Evolutionary conservation across 2,113 vertebrate species (phyloP).

Genomic region (Salminus brasiliensis): DNA sequence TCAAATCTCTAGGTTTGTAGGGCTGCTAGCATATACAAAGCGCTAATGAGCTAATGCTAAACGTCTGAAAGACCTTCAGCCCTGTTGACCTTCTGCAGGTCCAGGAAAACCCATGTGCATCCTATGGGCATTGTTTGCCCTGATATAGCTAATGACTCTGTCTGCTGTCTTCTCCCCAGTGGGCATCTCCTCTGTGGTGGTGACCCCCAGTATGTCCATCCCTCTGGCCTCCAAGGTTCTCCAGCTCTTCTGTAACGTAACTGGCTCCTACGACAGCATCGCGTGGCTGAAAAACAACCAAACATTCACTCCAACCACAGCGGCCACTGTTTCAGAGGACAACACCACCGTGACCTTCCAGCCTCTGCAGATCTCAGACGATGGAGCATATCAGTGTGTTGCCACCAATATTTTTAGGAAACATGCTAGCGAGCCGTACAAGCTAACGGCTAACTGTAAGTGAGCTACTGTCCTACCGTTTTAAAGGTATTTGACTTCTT

Average conservation of each 20-base stretch:
- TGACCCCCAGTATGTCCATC: constrained; percentile 30
- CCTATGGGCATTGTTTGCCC: too few relatives aligned
- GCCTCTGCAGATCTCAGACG: constrained; percentile 41
- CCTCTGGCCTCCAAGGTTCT: constrained; percentile 60
- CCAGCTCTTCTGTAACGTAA: constrained; percentile 64
- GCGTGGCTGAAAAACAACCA: constrained; percentile 63
- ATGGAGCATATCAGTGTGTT: constrained; percentile 68
- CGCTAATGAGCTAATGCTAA: too few relatives aligned
- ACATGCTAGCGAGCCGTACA: constrained; percentile 50
- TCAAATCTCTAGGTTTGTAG: too few relatives aligned
- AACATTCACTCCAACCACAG: neutral
- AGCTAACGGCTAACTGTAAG: constrained; percentile 71
- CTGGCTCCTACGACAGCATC: constrained; percentile 56
- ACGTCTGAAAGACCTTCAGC: too few relatives aligned
- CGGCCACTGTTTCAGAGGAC: constrained; percentile 1
- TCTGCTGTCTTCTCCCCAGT: constrained; percentile 56
- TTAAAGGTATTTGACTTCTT: neutral
- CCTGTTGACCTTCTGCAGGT: too few relatives aligned
- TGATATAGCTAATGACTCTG: neutral
- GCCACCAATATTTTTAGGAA: constrained; percentile 52
- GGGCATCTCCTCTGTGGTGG: constrained; percentile 54
- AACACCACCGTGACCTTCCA: constrained; percentile 62
- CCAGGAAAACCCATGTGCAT: too few relatives aligned
- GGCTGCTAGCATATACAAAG: too few relatives aligned
- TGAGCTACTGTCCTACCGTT: constrained; percentile 16